Base-by-base conservation (phyloP, 1,140 invertebrate species). In the Theocolax elegans region DNA sequence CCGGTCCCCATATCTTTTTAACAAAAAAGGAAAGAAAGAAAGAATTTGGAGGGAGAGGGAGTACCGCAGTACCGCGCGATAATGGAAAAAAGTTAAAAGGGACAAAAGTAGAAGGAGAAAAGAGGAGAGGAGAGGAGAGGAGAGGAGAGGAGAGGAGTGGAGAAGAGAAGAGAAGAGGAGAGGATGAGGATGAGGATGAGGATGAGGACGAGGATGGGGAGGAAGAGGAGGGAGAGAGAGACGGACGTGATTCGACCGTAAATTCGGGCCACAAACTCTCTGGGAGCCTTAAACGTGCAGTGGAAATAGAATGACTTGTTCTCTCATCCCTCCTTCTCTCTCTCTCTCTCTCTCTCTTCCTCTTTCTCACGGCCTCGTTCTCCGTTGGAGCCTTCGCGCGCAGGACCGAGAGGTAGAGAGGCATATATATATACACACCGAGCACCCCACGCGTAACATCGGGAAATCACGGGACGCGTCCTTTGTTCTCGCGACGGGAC, bases 291-390 rank as follows among this genome's bases (percentile, higher is more conserved):
- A 71, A 71, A 71, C 69, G 69, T 71, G 69, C 62, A 65, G 62
- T 71, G 69, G 35, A 71, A 71, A 71, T 71, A 71, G 63, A 71
- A 71, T 66, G 69, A 65, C 62, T 65, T 51, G 67, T 64, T 64
- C 23, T 63, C 67, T 29, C 44, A 13, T 35, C 6, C 12, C 9
- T 12, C 9, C 8, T 9, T 2, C 63, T 54, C 46, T 25, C 21
- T 35, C 35, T 53, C 12, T 35, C 15, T 25, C 4, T 42, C 23
- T 15, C 38, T 21, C 42, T 35, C 42, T 27, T 10, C 46, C 58
- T 27, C 40, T 31, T 17, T 13, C 15, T n/a, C 10, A 1, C 42
- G 46, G 23, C 35, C 49, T 53, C 44, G 13, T 48, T 54, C 31
- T 1, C 10, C n/a, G n/a, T n/a, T n/a, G n/a, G 31, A 64, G 17